These are phyloP conservation scores for Indri indri DNA, from an alignment of 2,113 vertebrate species.

Conservation along the genomic window DNA sequence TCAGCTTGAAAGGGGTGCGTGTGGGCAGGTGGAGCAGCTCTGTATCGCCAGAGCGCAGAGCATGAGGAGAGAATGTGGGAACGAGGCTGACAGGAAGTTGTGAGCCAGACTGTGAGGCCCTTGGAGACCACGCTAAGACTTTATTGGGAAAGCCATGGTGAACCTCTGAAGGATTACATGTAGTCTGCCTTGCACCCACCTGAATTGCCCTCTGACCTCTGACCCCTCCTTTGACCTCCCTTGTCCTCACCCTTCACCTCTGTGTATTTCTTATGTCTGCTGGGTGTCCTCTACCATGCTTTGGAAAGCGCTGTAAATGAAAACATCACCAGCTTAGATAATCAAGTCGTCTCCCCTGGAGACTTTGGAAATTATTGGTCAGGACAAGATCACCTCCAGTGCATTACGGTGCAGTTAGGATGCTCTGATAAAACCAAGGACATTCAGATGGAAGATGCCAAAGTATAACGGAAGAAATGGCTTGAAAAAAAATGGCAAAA, in stretches of 20 bases:
- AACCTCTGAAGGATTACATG: neutral
- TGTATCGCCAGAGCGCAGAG: rapidly evolving
- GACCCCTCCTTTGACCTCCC: neutral
- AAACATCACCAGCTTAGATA: neutral
- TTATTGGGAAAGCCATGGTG: neutral
- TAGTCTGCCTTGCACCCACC: rapidly evolving
- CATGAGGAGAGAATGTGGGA: neutral
- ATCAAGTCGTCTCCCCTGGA: neutral
- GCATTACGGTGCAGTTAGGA: neutral
- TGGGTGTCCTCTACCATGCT: neutral
- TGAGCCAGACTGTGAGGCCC: neutral
- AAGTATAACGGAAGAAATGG: neutral
- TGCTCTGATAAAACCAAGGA: neutral
- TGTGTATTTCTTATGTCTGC: neutral
- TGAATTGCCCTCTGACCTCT: neutral
- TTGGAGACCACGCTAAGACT: neutral
- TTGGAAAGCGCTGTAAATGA: neutral
- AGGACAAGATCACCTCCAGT: neutral
- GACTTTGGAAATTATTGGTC: neutral
- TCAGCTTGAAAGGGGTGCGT: neutral
- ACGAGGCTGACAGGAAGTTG: neutral
- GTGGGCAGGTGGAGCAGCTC: too few relatives aligned
- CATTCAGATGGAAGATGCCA: neutral
- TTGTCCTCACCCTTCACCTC: neutral
- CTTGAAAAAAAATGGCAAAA: too few relatives aligned